These are phyloP conservation scores for Dreissena rostriformis DNA, from an alignment of 1,140 invertebrate genomes.

Conservation along the genomic window DNA sequence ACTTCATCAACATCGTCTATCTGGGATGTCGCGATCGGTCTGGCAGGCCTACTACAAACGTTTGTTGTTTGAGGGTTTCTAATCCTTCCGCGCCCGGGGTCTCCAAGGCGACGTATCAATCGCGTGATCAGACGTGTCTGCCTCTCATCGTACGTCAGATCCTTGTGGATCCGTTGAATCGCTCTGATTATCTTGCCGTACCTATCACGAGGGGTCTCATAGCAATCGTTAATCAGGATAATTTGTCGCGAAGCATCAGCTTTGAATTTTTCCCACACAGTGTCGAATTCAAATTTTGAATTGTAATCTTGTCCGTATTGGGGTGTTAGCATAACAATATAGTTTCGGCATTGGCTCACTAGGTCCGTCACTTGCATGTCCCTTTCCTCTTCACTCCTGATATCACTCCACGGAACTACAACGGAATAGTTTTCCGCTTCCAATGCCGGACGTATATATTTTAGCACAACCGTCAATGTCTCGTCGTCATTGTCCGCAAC, in stretches of 20 bases:
- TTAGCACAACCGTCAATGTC: not conserved
- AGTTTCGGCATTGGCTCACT: not conserved
- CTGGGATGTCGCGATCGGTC: too few relatives aligned
- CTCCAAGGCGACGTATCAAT: not conserved
- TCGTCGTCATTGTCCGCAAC: constrained; percentile 20
- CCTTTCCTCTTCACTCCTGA: not conserved
- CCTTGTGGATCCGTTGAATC: not conserved
- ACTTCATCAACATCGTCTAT: too few relatives aligned
- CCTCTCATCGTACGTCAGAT: not conserved
- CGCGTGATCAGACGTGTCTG: not conserved
- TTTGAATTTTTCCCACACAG: constrained; percentile 14
- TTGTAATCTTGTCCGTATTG: constrained; percentile 4
- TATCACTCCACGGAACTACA: constrained; percentile 9
- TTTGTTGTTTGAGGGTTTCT: too few relatives aligned
- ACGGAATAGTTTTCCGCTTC: not conserved
- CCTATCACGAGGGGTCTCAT: not conserved
- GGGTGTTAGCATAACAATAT: constrained; percentile 9
- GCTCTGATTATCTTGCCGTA: constrained; percentile 7
- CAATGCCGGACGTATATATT: not conserved
- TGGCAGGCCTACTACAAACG: too few relatives aligned
- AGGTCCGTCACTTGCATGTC: not conserved
- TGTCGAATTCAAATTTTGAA: constrained; percentile 11
- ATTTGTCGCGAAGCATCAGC: constrained; percentile 6
- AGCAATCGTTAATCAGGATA: constrained; percentile 20
- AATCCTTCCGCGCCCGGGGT: not conserved